phyloP scores from a whole-genome alignment of 1,140 invertebrate species.

The Pogonognathellus flavescens region DNA sequence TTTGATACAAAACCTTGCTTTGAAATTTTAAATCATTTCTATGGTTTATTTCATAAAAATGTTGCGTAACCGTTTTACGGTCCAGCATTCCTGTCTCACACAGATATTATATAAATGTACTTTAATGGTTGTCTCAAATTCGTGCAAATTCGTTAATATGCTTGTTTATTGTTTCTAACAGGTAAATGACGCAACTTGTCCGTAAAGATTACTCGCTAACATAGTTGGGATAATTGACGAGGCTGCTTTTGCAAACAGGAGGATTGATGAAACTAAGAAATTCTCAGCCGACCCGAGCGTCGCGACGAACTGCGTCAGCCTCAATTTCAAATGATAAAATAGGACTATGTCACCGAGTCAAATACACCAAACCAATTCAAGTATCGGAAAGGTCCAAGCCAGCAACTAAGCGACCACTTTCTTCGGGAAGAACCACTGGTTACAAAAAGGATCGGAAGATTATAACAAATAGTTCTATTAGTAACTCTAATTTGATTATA shows the following conservation, averaged over 20 bases:
- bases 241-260: neutral
- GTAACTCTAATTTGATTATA: neutral
- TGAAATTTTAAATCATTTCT: too few species aligned
- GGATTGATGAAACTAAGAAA: slow-evolving; percentile 60
- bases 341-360: neutral
- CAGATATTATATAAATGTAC: too few species aligned
- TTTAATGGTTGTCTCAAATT: too few species aligned
- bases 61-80: too few species aligned
- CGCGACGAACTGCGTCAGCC: slow-evolving; percentile 34
- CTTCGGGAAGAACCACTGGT: neutral
- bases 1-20: too few species aligned
- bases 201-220: too few species aligned
- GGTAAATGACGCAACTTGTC: too few species aligned
- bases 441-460: neutral
- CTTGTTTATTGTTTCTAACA: too few species aligned
- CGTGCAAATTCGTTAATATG: too few species aligned
- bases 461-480: neutral
- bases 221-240: too few species aligned
- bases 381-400: neutral
- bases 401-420: neutral
- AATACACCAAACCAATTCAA: neutral
- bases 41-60: too few species aligned
- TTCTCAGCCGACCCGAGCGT: slow-evolving; percentile 42
- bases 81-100: too few species aligned
- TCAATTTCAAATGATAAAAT: neutral